Evolutionary conservation across 2,888 invertebrate species (phyloP).

Genomic region (Odontocerum albicorne): DNA sequence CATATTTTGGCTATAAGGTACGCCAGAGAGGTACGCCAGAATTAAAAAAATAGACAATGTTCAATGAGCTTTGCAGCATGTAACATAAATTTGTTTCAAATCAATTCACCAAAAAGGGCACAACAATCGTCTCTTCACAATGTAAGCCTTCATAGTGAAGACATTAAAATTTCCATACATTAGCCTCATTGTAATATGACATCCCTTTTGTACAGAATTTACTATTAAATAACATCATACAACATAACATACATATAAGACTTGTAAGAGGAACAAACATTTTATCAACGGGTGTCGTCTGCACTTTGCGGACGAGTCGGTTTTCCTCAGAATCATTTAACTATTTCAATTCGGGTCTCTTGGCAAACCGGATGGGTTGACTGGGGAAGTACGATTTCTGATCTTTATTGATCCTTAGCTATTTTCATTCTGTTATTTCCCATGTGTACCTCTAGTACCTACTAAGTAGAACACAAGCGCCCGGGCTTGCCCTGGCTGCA

Average conservation of each 20-base stretch:
- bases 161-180: constrained; percentile 12
- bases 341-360: too few species aligned
- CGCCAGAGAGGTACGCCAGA: constrained; percentile 35
- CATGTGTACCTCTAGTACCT: constrained; percentile 36
- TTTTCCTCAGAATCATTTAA: neutral
- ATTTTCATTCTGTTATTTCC: constrained; percentile 18
- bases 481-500: constrained; percentile 22
- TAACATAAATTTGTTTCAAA: neutral
- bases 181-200: constrained; percentile 22
- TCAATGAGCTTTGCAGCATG: constrained; percentile 19
- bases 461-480: constrained; percentile 25
- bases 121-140: constrained; percentile 26
- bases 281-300: constrained; percentile 11
- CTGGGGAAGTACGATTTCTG: neutral
- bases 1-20: constrained; percentile 34
- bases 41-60: constrained; percentile 8
- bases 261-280: constrained; percentile 19
- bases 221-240: constrained; percentile 16
- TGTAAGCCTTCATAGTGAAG: constrained; percentile 16
- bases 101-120: constrained; percentile 24
- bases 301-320: neutral
- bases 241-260: constrained; percentile 19
- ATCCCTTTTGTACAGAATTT: constrained; percentile 25
- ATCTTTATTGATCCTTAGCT: neutral
- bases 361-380: too few species aligned